Percentiles rank a stretch among this genome's conserved stretches.
Conservation (phyloP, 1,140 invertebrate genomes). For the Trialeurodes vaporariorum region DNA sequence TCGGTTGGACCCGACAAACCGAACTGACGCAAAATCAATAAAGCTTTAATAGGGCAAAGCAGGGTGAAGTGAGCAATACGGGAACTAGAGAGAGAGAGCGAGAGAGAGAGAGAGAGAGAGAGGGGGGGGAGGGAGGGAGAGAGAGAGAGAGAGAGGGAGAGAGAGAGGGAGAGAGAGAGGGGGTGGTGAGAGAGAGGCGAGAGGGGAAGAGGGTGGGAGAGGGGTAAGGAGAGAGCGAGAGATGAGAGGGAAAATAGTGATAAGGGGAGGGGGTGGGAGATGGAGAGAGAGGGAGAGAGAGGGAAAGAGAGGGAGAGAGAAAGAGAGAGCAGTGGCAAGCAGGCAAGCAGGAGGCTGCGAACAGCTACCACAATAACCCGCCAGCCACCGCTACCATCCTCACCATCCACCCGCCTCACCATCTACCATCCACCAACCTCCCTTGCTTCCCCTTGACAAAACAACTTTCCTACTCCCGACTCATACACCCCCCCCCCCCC, state of each 20-base stretch:
- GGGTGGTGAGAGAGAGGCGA: background rate
- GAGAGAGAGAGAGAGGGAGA: too few relatives aligned
- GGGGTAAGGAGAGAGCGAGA: background rate
- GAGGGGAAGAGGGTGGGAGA: constrained; percentile 1
- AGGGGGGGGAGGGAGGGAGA: background rate
- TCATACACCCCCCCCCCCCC: too few relatives aligned
- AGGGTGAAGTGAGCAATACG: background rate
- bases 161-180: too few relatives aligned
- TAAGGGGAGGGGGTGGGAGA: background rate
- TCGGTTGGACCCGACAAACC: background rate
- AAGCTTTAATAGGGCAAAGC: background rate
- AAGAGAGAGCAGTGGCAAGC: too few relatives aligned
- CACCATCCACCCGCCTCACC: too few relatives aligned
- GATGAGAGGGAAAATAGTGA: background rate
- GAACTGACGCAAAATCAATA: background rate
- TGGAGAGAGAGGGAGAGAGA: too few relatives aligned
- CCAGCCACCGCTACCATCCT: too few relatives aligned
- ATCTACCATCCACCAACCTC: too few relatives aligned
- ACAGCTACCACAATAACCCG: too few relatives aligned
- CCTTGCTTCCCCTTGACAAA: too few relatives aligned
- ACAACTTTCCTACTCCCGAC: too few relatives aligned
- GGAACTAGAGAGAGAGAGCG: background rate
- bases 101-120: constrained; percentile 1
- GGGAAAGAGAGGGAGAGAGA: too few relatives aligned
- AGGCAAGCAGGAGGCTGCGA: background rate